phyloP scores from a whole-genome alignment of 2,797 vertebrate species.

The Chaetodon trifasciatus region DNA sequence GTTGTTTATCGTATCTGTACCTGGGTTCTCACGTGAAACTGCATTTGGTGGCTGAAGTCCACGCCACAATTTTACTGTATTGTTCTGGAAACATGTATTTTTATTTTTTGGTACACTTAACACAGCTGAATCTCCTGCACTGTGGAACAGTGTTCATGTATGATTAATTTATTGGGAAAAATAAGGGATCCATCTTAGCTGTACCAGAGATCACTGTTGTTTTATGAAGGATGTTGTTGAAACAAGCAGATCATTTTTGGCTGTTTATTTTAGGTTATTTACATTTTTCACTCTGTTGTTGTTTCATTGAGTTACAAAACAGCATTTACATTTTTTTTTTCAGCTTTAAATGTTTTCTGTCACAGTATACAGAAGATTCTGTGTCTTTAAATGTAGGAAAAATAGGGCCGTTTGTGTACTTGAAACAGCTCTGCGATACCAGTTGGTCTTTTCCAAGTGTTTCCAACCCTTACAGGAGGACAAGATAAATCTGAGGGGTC shows the following conservation, averaged over 20 bases:
- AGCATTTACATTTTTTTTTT: neutral
- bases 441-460: neutral
- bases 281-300: neutral
- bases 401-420: neutral
- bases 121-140: constrained; percentile 6
- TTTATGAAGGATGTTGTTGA: constrained; percentile 32
- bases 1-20: constrained; percentile 34
- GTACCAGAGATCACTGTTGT: constrained; percentile 16
- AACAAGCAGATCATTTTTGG: neutral
- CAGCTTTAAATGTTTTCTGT: neutral
- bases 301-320: neutral
- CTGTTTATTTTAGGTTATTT: neutral
- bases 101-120: neutral
- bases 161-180: constrained; percentile 2
- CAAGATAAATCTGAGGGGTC: neutral
- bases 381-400: neutral
- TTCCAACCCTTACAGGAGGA: neutral
- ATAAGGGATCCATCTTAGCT: neutral
- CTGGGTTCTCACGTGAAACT: constrained; percentile 13
- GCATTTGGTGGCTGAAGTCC: neutral
- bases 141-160: neutral
- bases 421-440: neutral
- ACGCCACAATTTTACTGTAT: constrained; percentile 4
- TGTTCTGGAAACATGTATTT: neutral
- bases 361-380: neutral